Conservation (phyloP, 2,888 invertebrate species). For the Macaria notata region DNA sequence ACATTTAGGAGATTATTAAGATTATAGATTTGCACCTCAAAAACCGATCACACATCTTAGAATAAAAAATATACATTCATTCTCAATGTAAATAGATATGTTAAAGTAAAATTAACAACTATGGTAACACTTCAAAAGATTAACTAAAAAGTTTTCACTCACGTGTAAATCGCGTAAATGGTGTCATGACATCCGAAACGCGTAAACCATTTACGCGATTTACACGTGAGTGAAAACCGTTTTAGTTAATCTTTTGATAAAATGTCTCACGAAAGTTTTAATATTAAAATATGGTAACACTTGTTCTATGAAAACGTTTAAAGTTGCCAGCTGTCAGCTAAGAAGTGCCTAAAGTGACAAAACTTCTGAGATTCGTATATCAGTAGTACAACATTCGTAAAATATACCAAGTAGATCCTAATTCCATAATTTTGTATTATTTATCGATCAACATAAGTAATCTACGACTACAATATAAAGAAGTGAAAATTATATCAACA, state of each 20-base stretch:
- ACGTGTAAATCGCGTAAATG: too few species aligned
- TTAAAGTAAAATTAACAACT: constrained; percentile 69
- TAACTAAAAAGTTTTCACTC: too few species aligned
- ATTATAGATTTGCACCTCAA: constrained; percentile 59
- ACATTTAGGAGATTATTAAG: constrained; percentile 49
- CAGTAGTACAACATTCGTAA: constrained; percentile 23
- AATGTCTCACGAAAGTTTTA: too few species aligned
- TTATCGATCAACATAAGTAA: constrained; percentile 17
- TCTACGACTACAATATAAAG: constrained; percentile 30
- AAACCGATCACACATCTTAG: constrained; percentile 60
- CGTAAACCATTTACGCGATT: too few species aligned
- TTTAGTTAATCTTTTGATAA: too few species aligned
- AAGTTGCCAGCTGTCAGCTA: constrained; percentile 18
- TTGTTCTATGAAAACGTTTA: constrained; percentile 56
- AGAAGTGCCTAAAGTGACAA: constrained; percentile 18
- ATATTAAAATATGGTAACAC: constrained; percentile 81
- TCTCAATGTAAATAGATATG: constrained; percentile 71
- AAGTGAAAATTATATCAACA: constrained; percentile 51
- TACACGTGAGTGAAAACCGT: too few species aligned
- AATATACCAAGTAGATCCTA: constrained; percentile 19
- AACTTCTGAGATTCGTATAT: constrained; percentile 26
- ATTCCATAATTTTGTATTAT: constrained; percentile 14
- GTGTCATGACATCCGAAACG: too few species aligned
- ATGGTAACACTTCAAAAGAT: constrained; percentile 81
- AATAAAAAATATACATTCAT: constrained; percentile 68